phyloP scores from a whole-genome alignment of 2,888 invertebrate species.

The Eudemis profundana region DNA sequence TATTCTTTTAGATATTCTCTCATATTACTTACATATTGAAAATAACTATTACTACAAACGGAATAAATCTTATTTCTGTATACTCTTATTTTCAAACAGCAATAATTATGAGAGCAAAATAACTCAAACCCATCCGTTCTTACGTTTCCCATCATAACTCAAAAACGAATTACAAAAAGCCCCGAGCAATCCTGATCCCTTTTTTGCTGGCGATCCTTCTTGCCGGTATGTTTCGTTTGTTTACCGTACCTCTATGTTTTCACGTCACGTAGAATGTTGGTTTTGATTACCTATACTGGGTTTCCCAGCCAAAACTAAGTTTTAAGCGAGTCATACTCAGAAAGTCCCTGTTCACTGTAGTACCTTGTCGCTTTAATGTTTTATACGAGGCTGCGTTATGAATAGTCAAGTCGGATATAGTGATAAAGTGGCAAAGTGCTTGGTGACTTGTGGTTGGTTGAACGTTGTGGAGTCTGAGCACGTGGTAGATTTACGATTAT shows the following conservation, averaged over 20 bases:
- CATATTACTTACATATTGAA: too few species aligned
- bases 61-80: background rate
- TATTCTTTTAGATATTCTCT: background rate
- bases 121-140: constrained; percentile 15
- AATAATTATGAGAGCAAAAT: constrained; percentile 14
- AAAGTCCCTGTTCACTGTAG: background rate
- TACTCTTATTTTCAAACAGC: constrained; percentile 14
- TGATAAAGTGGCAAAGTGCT: constrained; percentile 8
- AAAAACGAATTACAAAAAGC: constrained; percentile 34
- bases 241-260: constrained; percentile 61
- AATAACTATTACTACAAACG: background rate
- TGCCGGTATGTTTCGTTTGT: constrained; percentile 32
- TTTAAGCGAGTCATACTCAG: constrained; percentile 56
- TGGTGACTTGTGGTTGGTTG: constrained; percentile 3
- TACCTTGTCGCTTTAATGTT: background rate
- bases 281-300: constrained; percentile 72
- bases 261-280: constrained; percentile 75
- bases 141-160: constrained; percentile 37
- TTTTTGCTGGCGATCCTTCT: constrained; percentile 39
- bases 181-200: constrained; percentile 29
- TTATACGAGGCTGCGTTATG: background rate
- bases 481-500: constrained; percentile 75
- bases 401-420: background rate
- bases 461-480: constrained; percentile 64
- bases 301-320: constrained; percentile 64